These are phyloP conservation scores for Osedax frankpressi DNA, from an alignment of 2,888 invertebrate species.

Conservation along the genomic window DNA sequence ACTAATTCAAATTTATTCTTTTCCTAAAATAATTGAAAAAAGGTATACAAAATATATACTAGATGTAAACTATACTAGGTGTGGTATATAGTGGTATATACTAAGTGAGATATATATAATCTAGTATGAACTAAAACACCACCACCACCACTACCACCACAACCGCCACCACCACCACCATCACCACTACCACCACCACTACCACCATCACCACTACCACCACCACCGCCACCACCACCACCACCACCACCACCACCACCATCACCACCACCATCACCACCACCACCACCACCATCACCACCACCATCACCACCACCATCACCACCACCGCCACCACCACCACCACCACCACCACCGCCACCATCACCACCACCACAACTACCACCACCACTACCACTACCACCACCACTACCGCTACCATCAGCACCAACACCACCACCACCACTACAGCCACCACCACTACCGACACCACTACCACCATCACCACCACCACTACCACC, in stretches of 20 bases:
- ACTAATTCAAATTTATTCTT: slow-evolving; percentile 40
- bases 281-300: neutral
- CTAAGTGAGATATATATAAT: too few relatives aligned
- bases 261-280: neutral
- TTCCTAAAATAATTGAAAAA: too few relatives aligned
- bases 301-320: neutral
- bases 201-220: neutral
- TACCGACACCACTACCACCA: neutral
- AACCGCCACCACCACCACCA: neutral
- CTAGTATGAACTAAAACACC: too few relatives aligned
- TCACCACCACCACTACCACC: neutral
- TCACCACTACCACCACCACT: neutral
- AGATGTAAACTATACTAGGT: too few relatives aligned
- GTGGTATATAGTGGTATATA: too few relatives aligned
- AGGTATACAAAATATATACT: too few relatives aligned
- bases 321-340: neutral
- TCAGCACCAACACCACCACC: neutral
- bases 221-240: neutral
- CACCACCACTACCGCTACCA: neutral
- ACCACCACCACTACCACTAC: neutral
- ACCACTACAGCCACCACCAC: neutral
- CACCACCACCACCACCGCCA: slow-evolving; percentile 2
- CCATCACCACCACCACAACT: neutral
- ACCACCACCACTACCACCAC: neutral
- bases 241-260: neutral